These are phyloP conservation scores for Panopea generosa DNA, from an alignment of 2,888 invertebrate genomes.

Conservation along the genomic window DNA sequence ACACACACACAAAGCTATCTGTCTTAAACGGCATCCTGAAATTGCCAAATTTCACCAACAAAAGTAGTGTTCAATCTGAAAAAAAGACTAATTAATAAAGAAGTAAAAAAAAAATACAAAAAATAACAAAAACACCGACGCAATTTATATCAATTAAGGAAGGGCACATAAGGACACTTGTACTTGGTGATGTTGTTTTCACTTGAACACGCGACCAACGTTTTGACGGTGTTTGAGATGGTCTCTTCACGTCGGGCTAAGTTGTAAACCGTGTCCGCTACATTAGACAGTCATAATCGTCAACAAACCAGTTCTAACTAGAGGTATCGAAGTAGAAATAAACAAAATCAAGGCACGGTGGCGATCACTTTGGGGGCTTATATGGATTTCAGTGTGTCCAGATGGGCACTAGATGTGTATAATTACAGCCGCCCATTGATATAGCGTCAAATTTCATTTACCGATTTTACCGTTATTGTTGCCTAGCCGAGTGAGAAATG, in stretches of 20 bases:
- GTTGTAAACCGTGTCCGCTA: constrained; percentile 28
- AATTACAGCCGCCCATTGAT: constrained; percentile 55
- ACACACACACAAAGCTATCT: too few relatives aligned
- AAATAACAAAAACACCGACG: too few relatives aligned
- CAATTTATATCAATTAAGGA: too few relatives aligned
- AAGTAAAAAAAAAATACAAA: too few relatives aligned
- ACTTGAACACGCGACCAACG: constrained; percentile 23
- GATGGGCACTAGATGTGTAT: constrained; percentile 58
- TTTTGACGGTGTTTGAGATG: constrained; percentile 12
- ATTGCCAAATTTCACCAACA: too few relatives aligned
- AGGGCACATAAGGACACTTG: too few relatives aligned
- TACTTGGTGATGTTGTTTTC: neutral
- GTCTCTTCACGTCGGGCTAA: too few relatives aligned
- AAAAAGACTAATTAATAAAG: too few relatives aligned
- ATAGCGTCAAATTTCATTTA: constrained; percentile 65
- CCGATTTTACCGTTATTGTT: constrained; percentile 62
- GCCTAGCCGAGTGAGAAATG: constrained; percentile 48
- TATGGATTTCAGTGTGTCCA: constrained; percentile 50
- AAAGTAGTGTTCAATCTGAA: too few relatives aligned
- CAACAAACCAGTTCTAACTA: constrained; percentile 2
- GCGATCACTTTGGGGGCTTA: neutral
- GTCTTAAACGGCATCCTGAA: too few relatives aligned
- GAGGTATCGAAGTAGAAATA: constrained; percentile 39
- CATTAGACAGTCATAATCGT: constrained; percentile 42
- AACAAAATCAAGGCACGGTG: constrained; percentile 31